Conservation (phyloP, 2,113 vertebrate genomes). For the Hippotragus niger region DNA sequence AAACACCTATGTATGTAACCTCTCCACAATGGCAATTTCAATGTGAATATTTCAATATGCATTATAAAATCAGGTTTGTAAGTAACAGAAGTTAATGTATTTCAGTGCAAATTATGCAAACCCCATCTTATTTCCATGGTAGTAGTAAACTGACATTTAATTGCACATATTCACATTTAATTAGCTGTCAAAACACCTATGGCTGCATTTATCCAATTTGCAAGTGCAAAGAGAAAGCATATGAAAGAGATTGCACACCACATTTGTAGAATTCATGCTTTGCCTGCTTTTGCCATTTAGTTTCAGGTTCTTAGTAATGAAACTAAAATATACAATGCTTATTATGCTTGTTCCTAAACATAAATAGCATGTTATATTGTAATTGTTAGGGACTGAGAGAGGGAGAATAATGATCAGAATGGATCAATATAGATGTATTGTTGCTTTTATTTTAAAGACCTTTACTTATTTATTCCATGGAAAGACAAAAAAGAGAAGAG, state of each 20-base stretch:
- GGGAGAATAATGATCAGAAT: neutral
- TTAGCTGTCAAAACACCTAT: conserved; percentile 35
- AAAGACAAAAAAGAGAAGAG: neutral
- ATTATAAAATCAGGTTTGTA: neutral
- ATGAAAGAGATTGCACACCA: neutral
- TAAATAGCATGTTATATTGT: neutral
- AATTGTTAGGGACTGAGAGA: neutral
- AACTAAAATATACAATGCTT: neutral
- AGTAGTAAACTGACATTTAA: neutral
- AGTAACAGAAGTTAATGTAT: neutral
- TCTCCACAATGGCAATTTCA: neutral
- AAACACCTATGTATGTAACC: neutral
- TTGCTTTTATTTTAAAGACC: neutral
- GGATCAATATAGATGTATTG: neutral
- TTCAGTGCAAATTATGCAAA: conserved; percentile 15
- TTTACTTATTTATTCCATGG: neutral
- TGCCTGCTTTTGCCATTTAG: neutral
- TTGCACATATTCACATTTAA: neutral
- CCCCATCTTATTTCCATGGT: neutral
- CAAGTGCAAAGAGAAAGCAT: neutral
- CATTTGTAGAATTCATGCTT: neutral
- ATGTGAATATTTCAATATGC: neutral
- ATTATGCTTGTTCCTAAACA: neutral
- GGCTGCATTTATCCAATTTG: neutral
- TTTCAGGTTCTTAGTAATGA: neutral